Conservation (phyloP, 2,797 vertebrate species). For the Clamator glandarius region DNA sequence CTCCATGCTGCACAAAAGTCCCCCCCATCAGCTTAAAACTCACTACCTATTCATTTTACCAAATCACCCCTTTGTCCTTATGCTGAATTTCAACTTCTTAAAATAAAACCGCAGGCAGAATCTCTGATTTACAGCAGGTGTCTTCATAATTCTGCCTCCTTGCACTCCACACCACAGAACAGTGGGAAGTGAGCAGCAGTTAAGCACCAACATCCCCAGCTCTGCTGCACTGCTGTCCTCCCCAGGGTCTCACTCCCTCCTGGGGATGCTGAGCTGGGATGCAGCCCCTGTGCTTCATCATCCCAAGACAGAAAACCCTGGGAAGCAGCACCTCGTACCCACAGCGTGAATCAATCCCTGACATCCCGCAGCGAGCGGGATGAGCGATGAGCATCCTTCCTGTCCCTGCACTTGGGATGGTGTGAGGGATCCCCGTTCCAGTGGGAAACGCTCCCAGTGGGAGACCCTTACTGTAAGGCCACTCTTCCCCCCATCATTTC, state of each 20-base stretch:
- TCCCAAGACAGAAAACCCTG: not conserved
- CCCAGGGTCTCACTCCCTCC: not conserved
- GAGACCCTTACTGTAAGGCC: not conserved
- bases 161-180: not conserved
- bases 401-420: rapidly evolving
- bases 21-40: not conserved
- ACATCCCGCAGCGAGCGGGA: not conserved
- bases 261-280: not conserved
- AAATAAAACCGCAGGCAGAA: rapidly evolving
- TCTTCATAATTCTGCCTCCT: rapidly evolving
- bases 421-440: not conserved
- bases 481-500: not conserved
- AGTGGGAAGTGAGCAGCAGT: not conserved
- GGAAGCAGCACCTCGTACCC: not conserved
- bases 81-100: not conserved
- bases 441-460: not conserved
- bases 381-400: rapidly evolving
- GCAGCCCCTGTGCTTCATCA: not conserved
- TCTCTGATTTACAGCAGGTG: rapidly evolving
- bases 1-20: rapidly evolving
- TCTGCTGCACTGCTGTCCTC: not conserved
- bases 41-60: not conserved
- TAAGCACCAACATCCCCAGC: not conserved
- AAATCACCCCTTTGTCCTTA: not conserved
- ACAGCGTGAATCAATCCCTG: not conserved